phyloP scores from a whole-genome alignment of 1,140 invertebrate genomes.

The Agraylea sexmaculata region DNA sequence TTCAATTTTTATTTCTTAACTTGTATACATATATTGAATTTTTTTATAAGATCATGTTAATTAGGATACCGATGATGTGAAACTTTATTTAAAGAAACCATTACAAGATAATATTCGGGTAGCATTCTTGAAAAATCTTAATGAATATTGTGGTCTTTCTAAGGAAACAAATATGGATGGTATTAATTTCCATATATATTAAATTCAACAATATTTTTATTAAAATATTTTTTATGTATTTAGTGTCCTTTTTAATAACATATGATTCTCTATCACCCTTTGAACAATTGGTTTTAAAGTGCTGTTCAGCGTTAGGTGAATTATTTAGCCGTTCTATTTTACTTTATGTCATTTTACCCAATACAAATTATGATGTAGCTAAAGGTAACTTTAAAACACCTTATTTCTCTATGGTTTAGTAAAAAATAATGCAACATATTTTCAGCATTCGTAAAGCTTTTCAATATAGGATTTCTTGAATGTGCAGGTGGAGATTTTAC shows the following conservation, averaged over 20 bases:
- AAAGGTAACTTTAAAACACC: slow-evolving; percentile 27
- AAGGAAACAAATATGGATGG: slow-evolving; percentile 28
- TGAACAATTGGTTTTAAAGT: slow-evolving; percentile 49
- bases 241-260: slow-evolving; percentile 44
- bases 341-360: slow-evolving; percentile 36
- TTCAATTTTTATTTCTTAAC: too few species aligned
- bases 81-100: too few species aligned
- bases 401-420: slow-evolving; percentile 4
- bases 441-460: slow-evolving; percentile 43
- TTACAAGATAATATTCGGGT: slow-evolving; percentile 26
- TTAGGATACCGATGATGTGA: too few species aligned
- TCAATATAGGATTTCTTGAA: slow-evolving; percentile 43
- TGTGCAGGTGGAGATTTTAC: slow-evolving; percentile 47
- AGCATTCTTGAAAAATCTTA: slow-evolving; percentile 24
- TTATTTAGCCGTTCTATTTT: slow-evolving; percentile 45
- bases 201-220: not conserved
- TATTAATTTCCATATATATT: slow-evolving; percentile 13
- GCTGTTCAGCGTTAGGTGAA: slow-evolving; percentile 45
- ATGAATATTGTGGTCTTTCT: slow-evolving; percentile 25
- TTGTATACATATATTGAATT: too few species aligned
- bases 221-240: slow-evolving; percentile 19
- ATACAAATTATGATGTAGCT: slow-evolving; percentile 33
- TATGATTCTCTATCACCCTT: slow-evolving; percentile 46
- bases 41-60: too few species aligned
- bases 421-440: slow-evolving; percentile 10